phyloP scores from a whole-genome alignment of 2,113 vertebrate species.

The Capricornis sumatraensis region DNA sequence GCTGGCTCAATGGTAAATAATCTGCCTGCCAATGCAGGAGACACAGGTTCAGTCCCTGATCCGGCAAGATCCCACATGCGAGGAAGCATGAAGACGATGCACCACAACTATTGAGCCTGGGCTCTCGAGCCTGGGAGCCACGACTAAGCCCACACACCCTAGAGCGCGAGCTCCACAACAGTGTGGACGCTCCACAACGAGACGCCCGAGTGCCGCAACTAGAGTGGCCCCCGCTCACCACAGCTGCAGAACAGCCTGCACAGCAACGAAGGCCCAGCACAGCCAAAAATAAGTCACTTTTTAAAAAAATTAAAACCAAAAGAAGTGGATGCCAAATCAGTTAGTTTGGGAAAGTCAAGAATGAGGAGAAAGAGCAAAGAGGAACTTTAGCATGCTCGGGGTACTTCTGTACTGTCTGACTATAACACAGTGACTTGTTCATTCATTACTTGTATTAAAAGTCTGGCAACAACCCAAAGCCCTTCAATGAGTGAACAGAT shows the following conservation, averaged over 20 bases:
- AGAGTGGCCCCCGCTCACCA: not conserved
- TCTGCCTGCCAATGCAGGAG: not conserved
- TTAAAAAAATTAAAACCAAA: not conserved
- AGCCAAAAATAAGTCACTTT: not conserved
- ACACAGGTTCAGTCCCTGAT: not conserved
- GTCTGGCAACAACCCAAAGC: not conserved
- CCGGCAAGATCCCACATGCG: not conserved
- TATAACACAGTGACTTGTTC: rapidly evolving
- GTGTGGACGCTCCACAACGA: not conserved
- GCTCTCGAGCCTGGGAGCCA: not conserved
- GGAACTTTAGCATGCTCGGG: rapidly evolving
- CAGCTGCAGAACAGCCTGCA: not conserved
- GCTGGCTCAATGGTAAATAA: not conserved
- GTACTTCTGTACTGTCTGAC: rapidly evolving
- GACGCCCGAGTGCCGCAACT: not conserved
- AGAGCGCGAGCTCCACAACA: not conserved
- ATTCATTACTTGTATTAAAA: not conserved
- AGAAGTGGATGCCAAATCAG: not conserved
- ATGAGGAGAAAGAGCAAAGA: not conserved
- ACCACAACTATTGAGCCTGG: not conserved
- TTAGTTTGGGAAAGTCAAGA: not conserved
- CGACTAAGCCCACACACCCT: not conserved
- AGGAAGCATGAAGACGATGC: not conserved
- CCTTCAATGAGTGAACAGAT: rapidly evolving
- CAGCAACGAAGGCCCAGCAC: not conserved